Evolutionary conservation across 2,888 invertebrate species (phyloP).

Genomic region (Steinernema carpocapsae): DNA sequence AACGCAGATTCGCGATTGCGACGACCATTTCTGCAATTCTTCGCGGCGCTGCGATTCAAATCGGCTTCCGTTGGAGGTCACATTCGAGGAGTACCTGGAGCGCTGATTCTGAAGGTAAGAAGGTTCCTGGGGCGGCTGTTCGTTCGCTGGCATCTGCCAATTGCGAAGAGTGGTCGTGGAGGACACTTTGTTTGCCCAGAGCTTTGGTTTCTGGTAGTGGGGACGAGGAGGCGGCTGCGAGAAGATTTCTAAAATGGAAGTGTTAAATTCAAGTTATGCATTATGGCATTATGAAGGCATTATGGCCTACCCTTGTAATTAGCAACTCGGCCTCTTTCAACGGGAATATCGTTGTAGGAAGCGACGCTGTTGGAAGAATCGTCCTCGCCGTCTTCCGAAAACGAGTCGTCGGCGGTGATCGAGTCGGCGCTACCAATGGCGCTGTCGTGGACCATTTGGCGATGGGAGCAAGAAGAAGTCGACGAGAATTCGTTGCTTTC

Average conservation of each 20-base stretch:
- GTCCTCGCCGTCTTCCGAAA: conserved; percentile 15
- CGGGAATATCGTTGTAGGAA: background rate
- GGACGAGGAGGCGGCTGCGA: background rate
- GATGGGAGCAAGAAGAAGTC: background rate
- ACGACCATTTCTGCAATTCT: background rate
- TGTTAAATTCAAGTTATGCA: background rate
- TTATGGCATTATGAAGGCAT: background rate
- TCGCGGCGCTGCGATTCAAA: too few species aligned
- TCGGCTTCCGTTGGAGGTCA: too few species aligned
- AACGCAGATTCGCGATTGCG: background rate
- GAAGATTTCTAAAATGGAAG: conserved; percentile 9
- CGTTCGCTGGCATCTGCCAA: conserved; percentile 20
- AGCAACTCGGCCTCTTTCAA: background rate
- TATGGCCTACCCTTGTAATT: background rate
- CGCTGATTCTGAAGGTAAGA: background rate
- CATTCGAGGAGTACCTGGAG: too few species aligned
- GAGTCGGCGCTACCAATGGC: conserved; percentile 15
- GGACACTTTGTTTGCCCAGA: conserved; percentile 17
- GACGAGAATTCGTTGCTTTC: background rate
- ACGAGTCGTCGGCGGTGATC: conserved; percentile 14
- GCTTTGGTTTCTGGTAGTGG: background rate
- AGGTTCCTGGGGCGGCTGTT: too few species aligned
- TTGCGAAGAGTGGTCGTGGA: conserved; percentile 2
- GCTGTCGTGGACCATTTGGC: background rate
- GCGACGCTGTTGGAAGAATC: conserved; percentile 3